Percentiles rank a stretch among this genome's conserved stretches.
Evolutionary conservation across 2,113 vertebrate genomes (phyloP).

Genomic region (Centropus unirufus): DNA sequence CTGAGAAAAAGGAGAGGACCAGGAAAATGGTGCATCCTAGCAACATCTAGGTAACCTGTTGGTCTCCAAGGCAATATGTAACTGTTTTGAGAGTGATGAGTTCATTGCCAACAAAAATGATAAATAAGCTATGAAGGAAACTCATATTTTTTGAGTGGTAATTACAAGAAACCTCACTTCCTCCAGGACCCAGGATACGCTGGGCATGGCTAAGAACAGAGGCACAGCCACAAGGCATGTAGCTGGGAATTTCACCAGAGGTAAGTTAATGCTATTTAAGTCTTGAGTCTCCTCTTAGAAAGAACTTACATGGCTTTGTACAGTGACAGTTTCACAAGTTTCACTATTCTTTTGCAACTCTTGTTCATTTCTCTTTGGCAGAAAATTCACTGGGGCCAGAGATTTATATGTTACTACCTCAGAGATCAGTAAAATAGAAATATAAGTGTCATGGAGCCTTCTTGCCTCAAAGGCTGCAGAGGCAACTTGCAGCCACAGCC

Average conservation of each 20-base stretch:
- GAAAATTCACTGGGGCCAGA: background rate
- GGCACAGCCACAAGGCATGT: background rate
- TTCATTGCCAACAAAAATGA: background rate
- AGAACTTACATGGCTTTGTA: background rate
- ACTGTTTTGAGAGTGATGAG: constrained; percentile 24
- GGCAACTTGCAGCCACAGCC: background rate
- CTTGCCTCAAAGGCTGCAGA: background rate
- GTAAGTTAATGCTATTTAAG: background rate
- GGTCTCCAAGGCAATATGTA: constrained; percentile 40
- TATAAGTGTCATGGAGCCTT: background rate
- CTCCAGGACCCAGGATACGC: background rate
- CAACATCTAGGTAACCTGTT: constrained; percentile 32
- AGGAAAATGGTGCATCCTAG: constrained; percentile 22
- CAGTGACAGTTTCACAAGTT: background rate
- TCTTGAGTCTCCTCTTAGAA: background rate
- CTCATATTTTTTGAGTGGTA: background rate
- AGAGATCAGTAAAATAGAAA: background rate
- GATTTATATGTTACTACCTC: background rate
- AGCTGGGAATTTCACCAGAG: background rate
- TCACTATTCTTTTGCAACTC: background rate
- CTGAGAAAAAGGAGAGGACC: background rate
- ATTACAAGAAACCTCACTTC: background rate
- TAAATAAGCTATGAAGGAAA: background rate
- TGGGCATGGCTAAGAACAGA: background rate
- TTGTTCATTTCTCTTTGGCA: background rate